Base-by-base conservation (phyloP, 2,797 vertebrate species). In the Protosalanx chinensis region DNA sequence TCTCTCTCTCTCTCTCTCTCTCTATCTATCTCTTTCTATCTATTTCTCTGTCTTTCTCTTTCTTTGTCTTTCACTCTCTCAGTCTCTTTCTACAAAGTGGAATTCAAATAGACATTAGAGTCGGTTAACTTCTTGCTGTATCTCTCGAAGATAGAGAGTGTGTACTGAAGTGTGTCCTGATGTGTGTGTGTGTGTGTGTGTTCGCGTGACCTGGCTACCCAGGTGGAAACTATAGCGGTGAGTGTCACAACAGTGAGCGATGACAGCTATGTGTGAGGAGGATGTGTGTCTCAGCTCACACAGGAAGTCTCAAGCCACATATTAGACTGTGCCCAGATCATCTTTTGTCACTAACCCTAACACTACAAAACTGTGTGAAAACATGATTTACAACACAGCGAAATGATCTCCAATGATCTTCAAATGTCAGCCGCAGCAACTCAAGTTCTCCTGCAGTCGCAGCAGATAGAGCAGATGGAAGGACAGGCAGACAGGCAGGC, bases 281-380 rank as follows among this genome's bases (percentile, higher is more conserved):
- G 79, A 87, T 84, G 82, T 82, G 59, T 78, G 68, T 29, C 62
- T 73, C 46, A 75, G 49, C 67, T 82, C 23, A 82, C 71, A 80
- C 86, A 90, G 88, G 85, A 91, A 89, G 80, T 78, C 64, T 56
- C 74, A 10, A 80, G 76, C 72, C 76, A 62, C 72, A 61, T 53
- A 67, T 60, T 6, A 67, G 72, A 74, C 72, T 18, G 51, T n/a
- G 37, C 51, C 51, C 15, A n/a, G 15, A 53, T 53, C n/a, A n/a
- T 16, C 2, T 4, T 3, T 16, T 4, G 6, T 18, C 4, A 16
- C 51, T 53, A n/a, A n/a, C n/a, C n/a, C 4, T 0, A 53, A 75
- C 29, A 58, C 18, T 51, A 41, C 20, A 18, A 59, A 8, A 18
- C 18, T 49, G 16, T 20, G 18, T 57, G 67, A 30, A 15, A n/a